Percentiles rank a stretch among this genome's conserved stretches.
Conservation (phyloP, 2,888 invertebrate species). For the Itoplectis maculator region DNA sequence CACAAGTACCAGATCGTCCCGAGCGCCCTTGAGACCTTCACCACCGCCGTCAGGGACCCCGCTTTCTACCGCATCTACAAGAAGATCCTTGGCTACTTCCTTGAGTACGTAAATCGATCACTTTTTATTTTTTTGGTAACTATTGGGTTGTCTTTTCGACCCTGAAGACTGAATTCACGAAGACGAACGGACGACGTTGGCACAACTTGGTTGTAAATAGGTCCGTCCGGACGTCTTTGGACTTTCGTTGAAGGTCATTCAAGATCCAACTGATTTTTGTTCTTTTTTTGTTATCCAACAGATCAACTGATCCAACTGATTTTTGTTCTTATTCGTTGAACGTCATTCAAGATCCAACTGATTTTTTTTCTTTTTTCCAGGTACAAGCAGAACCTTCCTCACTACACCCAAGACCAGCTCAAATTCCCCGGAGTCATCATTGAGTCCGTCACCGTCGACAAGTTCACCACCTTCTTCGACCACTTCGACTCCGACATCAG, state of each 20-base stretch:
- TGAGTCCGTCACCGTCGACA: constrained; percentile 88
- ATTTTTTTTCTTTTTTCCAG: constrained; percentile 59
- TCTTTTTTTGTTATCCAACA: neutral
- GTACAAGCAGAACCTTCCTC: constrained; percentile 86
- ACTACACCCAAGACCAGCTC: constrained; percentile 87
- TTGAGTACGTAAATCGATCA: constrained; percentile 64
- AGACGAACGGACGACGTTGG: too few relatives aligned
- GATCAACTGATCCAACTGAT: neutral
- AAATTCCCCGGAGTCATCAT: constrained; percentile 87
- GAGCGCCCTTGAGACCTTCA: constrained; percentile 87
- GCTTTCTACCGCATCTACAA: constrained; percentile 89
- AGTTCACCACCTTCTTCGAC: constrained; percentile 89
- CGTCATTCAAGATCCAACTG: neutral
- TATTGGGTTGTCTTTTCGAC: neutral
- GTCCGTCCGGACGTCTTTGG: neutral
- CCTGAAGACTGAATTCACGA: too few relatives aligned
- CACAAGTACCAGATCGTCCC: constrained; percentile 84
- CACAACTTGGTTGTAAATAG: too few relatives aligned
- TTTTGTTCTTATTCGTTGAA: neutral
- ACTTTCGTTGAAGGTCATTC: too few relatives aligned
- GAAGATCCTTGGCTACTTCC: constrained; percentile 86
- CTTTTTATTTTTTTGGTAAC: neutral
- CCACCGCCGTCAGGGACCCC: constrained; percentile 89
- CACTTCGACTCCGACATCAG: constrained; percentile 87
- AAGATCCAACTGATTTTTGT: too few relatives aligned